Conservation (phyloP, 2,113 vertebrate species). For the Amphiprion percula region DNA sequence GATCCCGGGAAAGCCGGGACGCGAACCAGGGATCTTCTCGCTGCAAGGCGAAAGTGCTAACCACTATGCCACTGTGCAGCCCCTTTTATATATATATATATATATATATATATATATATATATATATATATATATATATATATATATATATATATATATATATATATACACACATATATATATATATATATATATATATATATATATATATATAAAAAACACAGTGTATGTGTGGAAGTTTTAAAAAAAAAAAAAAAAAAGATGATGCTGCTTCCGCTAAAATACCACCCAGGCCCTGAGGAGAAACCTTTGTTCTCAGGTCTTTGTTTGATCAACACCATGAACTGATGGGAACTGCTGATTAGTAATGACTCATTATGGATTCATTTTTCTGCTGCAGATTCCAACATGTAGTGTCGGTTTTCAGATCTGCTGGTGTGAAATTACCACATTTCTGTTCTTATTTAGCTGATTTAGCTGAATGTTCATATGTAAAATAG, state of each 20-base stretch:
- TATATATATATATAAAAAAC: not conserved
- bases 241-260: not conserved
- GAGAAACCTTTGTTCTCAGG: not conserved
- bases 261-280: not conserved
- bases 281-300: not conserved
- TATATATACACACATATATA: not conserved
- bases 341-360: not conserved
- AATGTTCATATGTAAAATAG: too few species aligned
- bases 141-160: not conserved
- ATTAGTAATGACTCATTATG: not conserved
- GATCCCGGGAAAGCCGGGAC: too few species aligned
- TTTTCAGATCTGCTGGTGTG: not conserved
- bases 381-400: conserved; percentile 9
- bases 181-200: not conserved
- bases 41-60: too few species aligned
- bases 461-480: too few species aligned
- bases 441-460: too few species aligned
- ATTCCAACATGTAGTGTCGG: not conserved
- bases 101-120: not conserved
- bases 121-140: not conserved
- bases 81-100: not conserved
- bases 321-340: not conserved
- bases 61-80: too few species aligned
- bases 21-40: too few species aligned
- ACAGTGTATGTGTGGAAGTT: not conserved